Conservation (phyloP, 2,888 invertebrate genomes). For the Drosophila longiperda region DNA sequence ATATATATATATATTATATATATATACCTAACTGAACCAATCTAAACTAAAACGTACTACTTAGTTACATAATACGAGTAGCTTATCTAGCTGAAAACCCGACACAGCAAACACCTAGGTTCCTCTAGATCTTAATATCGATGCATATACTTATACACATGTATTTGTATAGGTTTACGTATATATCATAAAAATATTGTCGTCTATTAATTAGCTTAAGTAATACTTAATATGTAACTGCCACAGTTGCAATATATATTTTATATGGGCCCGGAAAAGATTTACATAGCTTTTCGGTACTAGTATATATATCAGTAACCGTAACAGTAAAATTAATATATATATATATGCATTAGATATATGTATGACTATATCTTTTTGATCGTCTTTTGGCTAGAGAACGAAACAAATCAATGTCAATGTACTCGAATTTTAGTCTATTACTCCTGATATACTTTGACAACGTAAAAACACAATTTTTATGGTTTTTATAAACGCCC, state of each 20-base stretch:
- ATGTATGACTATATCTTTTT: slow-evolving; percentile 22
- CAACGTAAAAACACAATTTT: slow-evolving; percentile 75
- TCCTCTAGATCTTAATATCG: slow-evolving; percentile 36
- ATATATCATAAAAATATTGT: slow-evolving; percentile 33
- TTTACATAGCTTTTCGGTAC: slow-evolving; percentile 38
- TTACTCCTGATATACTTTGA: slow-evolving; percentile 84
- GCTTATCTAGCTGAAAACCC: slow-evolving; percentile 45
- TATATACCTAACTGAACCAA: slow-evolving; percentile 31
- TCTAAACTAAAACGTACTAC: slow-evolving; percentile 36
- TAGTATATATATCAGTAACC: slow-evolving; percentile 28
- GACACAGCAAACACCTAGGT: slow-evolving; percentile 45
- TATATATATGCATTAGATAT: slow-evolving; percentile 21
- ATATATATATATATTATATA: slow-evolving; percentile 20
- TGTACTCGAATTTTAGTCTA: slow-evolving; percentile 84
- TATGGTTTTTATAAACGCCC: slow-evolving; percentile 68
- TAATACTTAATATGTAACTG: slow-evolving; percentile 23
- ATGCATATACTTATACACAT: slow-evolving; percentile 7
- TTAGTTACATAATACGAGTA: slow-evolving; percentile 58
- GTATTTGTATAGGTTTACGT: slow-evolving; percentile 26
- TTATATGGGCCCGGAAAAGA: slow-evolving; percentile 34
- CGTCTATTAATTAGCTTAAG: slow-evolving; percentile 51
- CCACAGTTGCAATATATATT: slow-evolving; percentile 6
- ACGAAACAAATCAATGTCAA: slow-evolving; percentile 68
- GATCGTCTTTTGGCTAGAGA: slow-evolving; percentile 69
- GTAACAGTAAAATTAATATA: slow-evolving; percentile 17